phyloP scores from a whole-genome alignment of 1,140 invertebrate genomes.

The Elysia chlorotica region DNA sequence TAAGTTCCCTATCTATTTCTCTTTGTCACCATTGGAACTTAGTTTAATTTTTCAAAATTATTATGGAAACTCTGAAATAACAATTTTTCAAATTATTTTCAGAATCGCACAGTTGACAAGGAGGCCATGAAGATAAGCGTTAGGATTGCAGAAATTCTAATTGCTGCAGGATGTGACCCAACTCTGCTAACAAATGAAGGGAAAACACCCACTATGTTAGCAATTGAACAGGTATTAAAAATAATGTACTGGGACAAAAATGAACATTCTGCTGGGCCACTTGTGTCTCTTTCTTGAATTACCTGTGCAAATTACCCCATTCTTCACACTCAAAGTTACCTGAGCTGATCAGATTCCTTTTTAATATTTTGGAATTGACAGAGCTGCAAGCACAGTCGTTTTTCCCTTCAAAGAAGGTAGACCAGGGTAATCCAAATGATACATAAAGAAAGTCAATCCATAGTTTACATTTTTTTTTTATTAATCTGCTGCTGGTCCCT shows the following conservation, averaged over 20 bases:
- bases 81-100: no score
- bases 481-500: background rate
- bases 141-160: constrained; percentile 57
- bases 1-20: no score
- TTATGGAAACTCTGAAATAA: no score
- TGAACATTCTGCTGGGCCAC: no score
- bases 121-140: constrained; percentile 49
- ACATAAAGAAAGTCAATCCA: no score
- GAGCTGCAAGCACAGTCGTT: background rate
- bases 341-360: background rate
- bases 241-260: background rate
- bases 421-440: no score
- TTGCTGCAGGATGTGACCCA: constrained; percentile 60
- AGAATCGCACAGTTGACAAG: constrained; percentile 24
- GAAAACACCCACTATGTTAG: constrained; percentile 58
- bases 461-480: constrained; percentile 5
- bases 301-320: background rate
- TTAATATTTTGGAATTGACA: background rate
- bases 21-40: no score
- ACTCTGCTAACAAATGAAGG: constrained; percentile 50
- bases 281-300: background rate
- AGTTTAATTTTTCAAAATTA: no score
- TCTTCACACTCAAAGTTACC: background rate
- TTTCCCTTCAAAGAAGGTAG: background rate
- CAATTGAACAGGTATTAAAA: constrained; percentile 52